phyloP scores from a whole-genome alignment of 1,140 invertebrate genomes.

The Scaptomyza graminum region DNA sequence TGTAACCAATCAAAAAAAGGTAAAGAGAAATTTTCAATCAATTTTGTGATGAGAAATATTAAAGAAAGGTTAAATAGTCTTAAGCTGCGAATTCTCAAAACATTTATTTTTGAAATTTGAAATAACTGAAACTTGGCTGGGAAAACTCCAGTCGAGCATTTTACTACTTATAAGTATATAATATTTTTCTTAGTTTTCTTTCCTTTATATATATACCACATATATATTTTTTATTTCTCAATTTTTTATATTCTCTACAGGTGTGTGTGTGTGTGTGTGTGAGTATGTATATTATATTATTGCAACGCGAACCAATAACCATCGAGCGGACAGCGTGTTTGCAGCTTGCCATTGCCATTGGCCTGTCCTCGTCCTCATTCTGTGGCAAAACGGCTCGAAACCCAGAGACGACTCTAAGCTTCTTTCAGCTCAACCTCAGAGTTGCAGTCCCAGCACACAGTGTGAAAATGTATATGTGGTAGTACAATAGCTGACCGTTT shows the following conservation, averaged over 20 bases:
- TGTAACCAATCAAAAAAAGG: not conserved
- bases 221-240: slow-evolving; percentile 63
- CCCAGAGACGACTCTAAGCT: slow-evolving; percentile 31
- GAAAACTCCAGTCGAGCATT: not conserved
- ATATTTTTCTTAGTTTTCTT: slow-evolving; percentile 29
- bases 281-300: slow-evolving; percentile 76
- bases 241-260: slow-evolving; percentile 69
- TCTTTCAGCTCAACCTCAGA: slow-evolving; percentile 6
- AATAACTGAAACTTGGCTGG: not conserved
- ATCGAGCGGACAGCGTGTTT: slow-evolving; percentile 73
- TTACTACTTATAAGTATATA: not conserved
- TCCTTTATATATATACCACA: not conserved
- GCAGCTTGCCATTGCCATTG: slow-evolving; percentile 75
- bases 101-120: too few relatives aligned
- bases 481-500: slow-evolving; percentile 35
- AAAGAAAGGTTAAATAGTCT: too few relatives aligned
- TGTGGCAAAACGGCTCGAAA: slow-evolving; percentile 21
- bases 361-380: slow-evolving; percentile 53
- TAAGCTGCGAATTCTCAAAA: too few relatives aligned
- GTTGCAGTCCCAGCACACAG: slow-evolving; percentile 4
- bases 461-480: slow-evolving; percentile 22
- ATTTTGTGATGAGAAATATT: too few relatives aligned
- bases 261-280: slow-evolving; percentile 20
- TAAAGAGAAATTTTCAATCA: too few relatives aligned
- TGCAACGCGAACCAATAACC: slow-evolving; percentile 82